Percentiles rank a stretch among this genome's conserved stretches.
phyloP scores from a whole-genome alignment of 2,888 invertebrate species.

The Aphrophora alni region DNA sequence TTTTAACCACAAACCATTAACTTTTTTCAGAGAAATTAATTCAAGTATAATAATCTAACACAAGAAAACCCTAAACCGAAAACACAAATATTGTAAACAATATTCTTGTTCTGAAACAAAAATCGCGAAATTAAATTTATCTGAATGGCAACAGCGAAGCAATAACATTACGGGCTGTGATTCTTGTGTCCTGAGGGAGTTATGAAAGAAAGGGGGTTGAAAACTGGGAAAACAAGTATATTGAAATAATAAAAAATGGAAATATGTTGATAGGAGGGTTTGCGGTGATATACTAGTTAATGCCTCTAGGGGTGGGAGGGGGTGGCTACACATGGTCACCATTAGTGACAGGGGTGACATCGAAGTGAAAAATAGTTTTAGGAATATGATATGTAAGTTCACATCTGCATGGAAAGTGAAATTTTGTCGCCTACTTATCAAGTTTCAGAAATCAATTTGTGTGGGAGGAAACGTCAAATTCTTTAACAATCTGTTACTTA shows the following conservation, averaged over 20 bases:
- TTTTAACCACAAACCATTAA: too few species aligned
- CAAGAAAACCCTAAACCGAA: too few species aligned
- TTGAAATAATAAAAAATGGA: conserved; percentile 38
- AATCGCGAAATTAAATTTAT: not conserved
- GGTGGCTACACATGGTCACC: not conserved
- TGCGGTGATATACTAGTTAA: conserved; percentile 6
- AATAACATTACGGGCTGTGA: not conserved
- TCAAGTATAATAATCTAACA: too few species aligned
- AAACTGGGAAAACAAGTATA: conserved; percentile 21
- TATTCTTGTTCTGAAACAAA: too few species aligned
- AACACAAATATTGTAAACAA: too few species aligned
- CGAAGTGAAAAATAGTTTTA: not conserved
- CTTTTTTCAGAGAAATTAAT: too few species aligned
- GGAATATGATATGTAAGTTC: not conserved
- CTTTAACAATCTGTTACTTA: too few species aligned
- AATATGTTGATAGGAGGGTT: conserved; percentile 28
- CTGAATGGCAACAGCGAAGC: not conserved
- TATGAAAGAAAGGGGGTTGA: not conserved
- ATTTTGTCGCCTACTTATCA: too few species aligned
- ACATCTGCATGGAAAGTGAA: too few species aligned
- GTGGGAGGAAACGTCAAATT: not conserved
- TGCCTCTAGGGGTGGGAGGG: not conserved
- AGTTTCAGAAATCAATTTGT: not conserved
- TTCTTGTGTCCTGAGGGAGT: not conserved
- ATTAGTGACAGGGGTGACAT: not conserved